Percentiles rank a stretch among this genome's conserved stretches.
Evolutionary conservation across 2,888 invertebrate genomes (phyloP).

Genomic region (Agonum fuliginosum): DNA sequence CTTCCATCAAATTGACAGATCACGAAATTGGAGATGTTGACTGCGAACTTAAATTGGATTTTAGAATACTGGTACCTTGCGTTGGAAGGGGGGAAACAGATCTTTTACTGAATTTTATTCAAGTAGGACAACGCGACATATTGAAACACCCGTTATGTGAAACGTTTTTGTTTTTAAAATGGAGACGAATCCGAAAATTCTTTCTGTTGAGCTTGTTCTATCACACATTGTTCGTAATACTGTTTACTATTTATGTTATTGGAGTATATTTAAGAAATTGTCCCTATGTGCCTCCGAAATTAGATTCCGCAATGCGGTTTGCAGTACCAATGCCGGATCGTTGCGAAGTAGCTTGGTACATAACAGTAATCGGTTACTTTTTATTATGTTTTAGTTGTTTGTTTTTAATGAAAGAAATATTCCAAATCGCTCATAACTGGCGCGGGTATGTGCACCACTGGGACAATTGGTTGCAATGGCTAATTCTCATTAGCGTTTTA

Average conservation of each 20-base stretch:
- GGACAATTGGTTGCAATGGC: conserved; percentile 91
- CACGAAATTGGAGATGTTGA: conserved; percentile 91
- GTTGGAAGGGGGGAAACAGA: conserved; percentile 81
- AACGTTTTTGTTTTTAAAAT: conserved; percentile 88
- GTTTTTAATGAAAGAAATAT: conserved; percentile 83
- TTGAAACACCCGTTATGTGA: conserved; percentile 90
- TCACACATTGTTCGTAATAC: conserved; percentile 83
- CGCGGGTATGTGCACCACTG: conserved; percentile 84
- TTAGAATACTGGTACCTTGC: conserved; percentile 78
- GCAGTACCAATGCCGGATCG: conserved; percentile 5
- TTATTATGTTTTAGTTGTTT: conserved; percentile 80
- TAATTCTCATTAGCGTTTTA: conserved; percentile 83
- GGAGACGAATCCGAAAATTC: conserved; percentile 88
- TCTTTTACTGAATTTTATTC: conserved; percentile 82
- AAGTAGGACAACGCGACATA: conserved; percentile 87
- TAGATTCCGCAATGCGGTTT: conserved; percentile 7
- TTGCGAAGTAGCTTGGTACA: conserved; percentile 66
- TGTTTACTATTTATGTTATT: conserved; percentile 84
- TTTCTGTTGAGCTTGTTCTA: conserved; percentile 86
- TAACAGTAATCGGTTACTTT: conserved; percentile 74
- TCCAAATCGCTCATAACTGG: conserved; percentile 85
- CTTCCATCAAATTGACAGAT: conserved; percentile 85
- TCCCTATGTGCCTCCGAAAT: conserved; percentile 62
- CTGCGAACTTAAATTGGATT: conserved; percentile 85
- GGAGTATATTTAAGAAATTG: conserved; percentile 77